Base-by-base conservation (phyloP, 2,888 invertebrate genomes). In the Tigriopus californicus region DNA sequence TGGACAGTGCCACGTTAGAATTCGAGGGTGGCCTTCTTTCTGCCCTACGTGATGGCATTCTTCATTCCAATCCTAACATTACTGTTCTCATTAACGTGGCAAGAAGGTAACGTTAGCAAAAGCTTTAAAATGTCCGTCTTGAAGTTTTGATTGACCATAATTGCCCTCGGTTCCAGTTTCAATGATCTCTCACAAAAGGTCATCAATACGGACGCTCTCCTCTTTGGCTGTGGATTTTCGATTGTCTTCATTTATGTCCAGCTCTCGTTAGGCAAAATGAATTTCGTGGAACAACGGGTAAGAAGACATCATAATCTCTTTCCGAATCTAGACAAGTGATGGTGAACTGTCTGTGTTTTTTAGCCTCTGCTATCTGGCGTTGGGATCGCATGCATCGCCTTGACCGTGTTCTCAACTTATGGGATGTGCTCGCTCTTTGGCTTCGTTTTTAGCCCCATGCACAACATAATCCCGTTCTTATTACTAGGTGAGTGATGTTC, bases 391-490 rank as follows among this genome's bases (percentile, higher is more conserved):
- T 79, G 80, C 66, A 80, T 86, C 41, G 82, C 79, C 8, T 77
- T 85, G 74, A 80, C 86, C 1, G 82, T 85, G 66, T 68, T 80
- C 1, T 77, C 80, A 41, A 79, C 83, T 1, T 77, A 81, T 60
- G 81, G 85, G 57, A 69, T 85, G 67, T 84, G 85, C 67, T 82
- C 85, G 1, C 68, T 80, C 10, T 67, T 82, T 60, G 81, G 81
- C 8, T 74, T 85, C 41, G 76, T 81, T 41, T 86, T 83, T 69
- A 85, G 85, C 1, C 86, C 86, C 0, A 81, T 87, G 1, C 86
- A 88, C 69, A 81, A 83, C 12, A 82, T 85, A 13, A 71, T 87
- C 62, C 86, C 86, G 6, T 86, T 88, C 70, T 74, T 88, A 61
- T 69, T 88, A 62, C 76, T 53, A 53, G 53, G 53, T 53, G 20